phyloP scores from a whole-genome alignment of 2,113 vertebrate genomes.

The Emberiza fucata region DNA sequence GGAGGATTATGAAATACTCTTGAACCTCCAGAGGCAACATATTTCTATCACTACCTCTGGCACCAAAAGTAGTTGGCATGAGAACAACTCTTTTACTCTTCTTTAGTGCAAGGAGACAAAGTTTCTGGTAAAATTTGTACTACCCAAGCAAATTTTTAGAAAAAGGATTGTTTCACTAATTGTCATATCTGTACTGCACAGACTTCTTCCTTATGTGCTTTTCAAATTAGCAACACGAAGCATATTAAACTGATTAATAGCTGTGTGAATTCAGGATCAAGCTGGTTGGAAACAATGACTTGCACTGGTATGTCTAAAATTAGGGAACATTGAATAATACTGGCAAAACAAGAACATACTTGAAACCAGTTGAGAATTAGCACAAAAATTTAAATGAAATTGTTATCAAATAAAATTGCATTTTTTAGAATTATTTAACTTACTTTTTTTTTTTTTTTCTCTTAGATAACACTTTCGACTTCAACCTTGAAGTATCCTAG shows the following conservation, averaged over 20 bases:
- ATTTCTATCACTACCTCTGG: slow-evolving; percentile 63
- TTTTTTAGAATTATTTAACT: not conserved
- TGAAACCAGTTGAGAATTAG: not conserved
- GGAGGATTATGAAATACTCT: slow-evolving; percentile 63
- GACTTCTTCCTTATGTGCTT: slow-evolving; percentile 65
- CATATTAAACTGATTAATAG: slow-evolving; percentile 74
- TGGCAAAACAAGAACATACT: not conserved
- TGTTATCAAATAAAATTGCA: not conserved
- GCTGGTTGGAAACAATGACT: slow-evolving; percentile 41
- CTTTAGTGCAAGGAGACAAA: slow-evolving; percentile 56
- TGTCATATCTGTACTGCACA: slow-evolving; percentile 71
- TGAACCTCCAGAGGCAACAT: slow-evolving; percentile 55
- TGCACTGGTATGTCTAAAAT: slow-evolving; percentile 13
- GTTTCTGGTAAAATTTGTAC: slow-evolving; percentile 65
- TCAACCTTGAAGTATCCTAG: not conserved
- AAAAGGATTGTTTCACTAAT: slow-evolving; percentile 68
- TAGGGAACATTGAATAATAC: not conserved
- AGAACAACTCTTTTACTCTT: slow-evolving; percentile 66
- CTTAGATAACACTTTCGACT: not conserved
- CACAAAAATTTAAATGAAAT: not conserved
- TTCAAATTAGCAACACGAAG: slow-evolving; percentile 59
- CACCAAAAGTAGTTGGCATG: slow-evolving; percentile 64
- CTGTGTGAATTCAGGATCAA: slow-evolving; percentile 65
- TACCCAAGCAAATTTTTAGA: slow-evolving; percentile 35
- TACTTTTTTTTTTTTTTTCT: not conserved